Percentiles rank a stretch among this genome's conserved stretches.
phyloP scores from a whole-genome alignment of 2,113 vertebrate species.

The Puma concolor region DNA sequence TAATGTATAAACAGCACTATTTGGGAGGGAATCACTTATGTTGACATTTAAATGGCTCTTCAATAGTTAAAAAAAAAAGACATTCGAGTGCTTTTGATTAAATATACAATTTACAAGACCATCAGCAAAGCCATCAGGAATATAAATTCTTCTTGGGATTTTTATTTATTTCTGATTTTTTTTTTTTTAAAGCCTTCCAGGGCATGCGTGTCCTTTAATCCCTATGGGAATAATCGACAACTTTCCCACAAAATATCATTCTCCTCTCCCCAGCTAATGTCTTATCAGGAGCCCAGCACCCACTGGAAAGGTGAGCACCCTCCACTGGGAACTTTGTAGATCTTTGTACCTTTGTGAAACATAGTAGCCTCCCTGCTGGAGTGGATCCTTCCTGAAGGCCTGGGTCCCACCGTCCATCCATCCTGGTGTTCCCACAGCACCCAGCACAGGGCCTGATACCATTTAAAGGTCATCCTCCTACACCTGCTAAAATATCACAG shows the following conservation, averaged over 20 bases:
- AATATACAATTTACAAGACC: conserved; percentile 79
- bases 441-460: neutral
- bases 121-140: conserved; percentile 73
- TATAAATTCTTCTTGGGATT: conserved; percentile 70
- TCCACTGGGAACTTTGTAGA: neutral
- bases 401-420: neutral
- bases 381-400: conserved; percentile 10
- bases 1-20: conserved; percentile 78
- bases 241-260: conserved; percentile 33
- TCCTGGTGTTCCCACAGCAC: neutral
- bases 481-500: neutral
- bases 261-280: neutral
- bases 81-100: conserved; percentile 75
- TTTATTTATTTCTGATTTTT: conserved; percentile 61
- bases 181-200: conserved; percentile 36
- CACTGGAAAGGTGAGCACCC: neutral
- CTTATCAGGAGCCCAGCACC: conserved; percentile 13
- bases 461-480: neutral
- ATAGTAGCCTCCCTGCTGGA: neutral
- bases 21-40: conserved; percentile 80
- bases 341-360: conserved; percentile 15
- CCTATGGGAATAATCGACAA: conserved; percentile 39
- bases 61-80: conserved; percentile 77
- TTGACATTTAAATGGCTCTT: conserved; percentile 81
- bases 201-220: conserved; percentile 43